Percentiles rank a stretch among this genome's conserved stretches.
Conservation (phyloP, 2,113 vertebrate genomes). For the Probosciger aterrimus region DNA sequence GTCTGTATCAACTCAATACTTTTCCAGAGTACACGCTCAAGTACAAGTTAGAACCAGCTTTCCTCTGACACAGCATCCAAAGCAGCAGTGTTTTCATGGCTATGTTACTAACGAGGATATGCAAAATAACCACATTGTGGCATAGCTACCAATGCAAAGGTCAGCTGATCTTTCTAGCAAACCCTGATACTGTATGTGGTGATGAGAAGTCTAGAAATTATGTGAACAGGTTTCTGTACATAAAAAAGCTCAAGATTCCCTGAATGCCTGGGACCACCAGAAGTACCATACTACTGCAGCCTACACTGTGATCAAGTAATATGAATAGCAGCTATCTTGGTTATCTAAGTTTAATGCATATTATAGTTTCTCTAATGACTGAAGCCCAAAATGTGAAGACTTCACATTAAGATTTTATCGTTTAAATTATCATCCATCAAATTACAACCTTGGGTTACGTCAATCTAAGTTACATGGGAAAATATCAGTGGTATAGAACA, state of each 20-base stretch:
- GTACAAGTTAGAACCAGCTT: not conserved
- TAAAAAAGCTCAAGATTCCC: not conserved
- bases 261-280: not conserved
- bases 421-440: not conserved
- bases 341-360: not conserved
- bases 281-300: not conserved
- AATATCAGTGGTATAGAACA: not conserved
- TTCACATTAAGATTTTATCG: not conserved
- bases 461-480: not conserved
- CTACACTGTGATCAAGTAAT: not conserved
- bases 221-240: not conserved
- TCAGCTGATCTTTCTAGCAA: not conserved
- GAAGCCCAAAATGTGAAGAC: not conserved
- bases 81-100: rapidly evolving
- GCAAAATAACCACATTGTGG: not conserved
- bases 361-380: not conserved
- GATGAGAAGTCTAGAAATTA: not conserved
- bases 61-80: not conserved
- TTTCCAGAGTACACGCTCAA: not conserved
- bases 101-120: rapidly evolving
- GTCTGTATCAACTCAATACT: not conserved
- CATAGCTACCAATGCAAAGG: not conserved
- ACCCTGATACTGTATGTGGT: not conserved
- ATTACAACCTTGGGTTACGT: not conserved
- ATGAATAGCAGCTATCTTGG: not conserved